These are phyloP conservation scores for Pogonognathellus flavescens DNA, from an alignment of 1,140 invertebrate genomes.

Conservation along the genomic window DNA sequence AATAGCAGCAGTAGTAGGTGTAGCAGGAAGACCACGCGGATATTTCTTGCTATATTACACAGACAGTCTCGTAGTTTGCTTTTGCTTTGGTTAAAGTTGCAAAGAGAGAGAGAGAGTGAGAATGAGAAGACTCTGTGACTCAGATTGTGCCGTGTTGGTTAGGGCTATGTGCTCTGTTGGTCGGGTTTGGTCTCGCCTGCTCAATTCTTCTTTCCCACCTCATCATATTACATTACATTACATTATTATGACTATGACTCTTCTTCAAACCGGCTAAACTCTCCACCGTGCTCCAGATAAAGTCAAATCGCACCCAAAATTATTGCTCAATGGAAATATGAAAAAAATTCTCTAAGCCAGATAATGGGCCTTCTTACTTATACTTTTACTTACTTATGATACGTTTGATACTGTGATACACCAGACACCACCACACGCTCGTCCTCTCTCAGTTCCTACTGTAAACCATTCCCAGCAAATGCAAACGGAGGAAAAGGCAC, in stretches of 20 bases:
- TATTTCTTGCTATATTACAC: not conserved
- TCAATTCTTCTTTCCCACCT: constrained; percentile 56
- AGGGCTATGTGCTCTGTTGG: not conserved
- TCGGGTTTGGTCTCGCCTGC: constrained; percentile 36
- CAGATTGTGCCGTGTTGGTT: constrained; percentile 13
- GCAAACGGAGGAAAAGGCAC: not conserved
- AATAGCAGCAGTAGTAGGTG: not conserved
- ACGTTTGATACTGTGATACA: not conserved
- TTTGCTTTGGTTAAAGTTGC: not conserved
- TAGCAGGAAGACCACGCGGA: not conserved
- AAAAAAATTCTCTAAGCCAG: constrained; percentile 59
- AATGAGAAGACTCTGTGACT: too few species aligned
- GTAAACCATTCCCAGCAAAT: too few species aligned
- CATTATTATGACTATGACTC: constrained; percentile 55
- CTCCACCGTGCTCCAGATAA: constrained; percentile 61
- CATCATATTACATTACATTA: constrained; percentile 57
- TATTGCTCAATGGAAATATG: constrained; percentile 62
- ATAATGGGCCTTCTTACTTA: constrained; percentile 55
- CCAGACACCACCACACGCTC: not conserved
- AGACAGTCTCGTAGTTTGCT: not conserved
- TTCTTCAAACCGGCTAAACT: constrained; percentile 60
- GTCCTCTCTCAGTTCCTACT: too few species aligned
- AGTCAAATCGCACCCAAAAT: constrained; percentile 63
- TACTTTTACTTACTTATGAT: constrained; percentile 29
- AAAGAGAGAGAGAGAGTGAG: not conserved